Conservation (phyloP, 2,888 invertebrate genomes). For the Zonitis immaculata region DNA sequence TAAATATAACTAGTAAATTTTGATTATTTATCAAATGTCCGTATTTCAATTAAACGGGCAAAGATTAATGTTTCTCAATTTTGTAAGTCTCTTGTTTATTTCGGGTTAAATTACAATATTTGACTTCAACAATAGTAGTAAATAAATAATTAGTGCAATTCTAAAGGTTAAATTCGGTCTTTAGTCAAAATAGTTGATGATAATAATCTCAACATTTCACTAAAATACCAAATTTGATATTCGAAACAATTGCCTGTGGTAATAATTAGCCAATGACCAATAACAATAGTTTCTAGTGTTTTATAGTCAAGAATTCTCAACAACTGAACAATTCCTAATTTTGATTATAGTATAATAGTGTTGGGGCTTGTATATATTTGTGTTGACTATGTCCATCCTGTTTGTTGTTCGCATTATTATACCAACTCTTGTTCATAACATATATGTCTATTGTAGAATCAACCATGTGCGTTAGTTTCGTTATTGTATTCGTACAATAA, state of each 20-base stretch:
- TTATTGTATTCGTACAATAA: constrained; percentile 4
- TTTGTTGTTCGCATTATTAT: constrained; percentile 5
- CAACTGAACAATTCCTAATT: background rate
- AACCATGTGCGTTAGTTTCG: constrained; percentile 3
- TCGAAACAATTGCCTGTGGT: background rate
- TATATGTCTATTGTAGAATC: background rate
- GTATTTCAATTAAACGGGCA: no score
- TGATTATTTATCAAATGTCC: no score
- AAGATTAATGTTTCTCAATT: no score
- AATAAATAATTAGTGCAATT: background rate
- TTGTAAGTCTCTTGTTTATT: no score
- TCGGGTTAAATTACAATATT: no score
- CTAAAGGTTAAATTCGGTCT: background rate
- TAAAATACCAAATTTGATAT: background rate
- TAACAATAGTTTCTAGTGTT: background rate
- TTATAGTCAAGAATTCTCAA: background rate
- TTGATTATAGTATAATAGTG: no score
- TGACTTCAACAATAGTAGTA: background rate
- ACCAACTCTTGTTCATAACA: background rate
- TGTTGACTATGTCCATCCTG: constrained; percentile 1
- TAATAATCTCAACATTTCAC: background rate
- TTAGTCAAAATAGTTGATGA: background rate
- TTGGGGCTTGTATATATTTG: background rate
- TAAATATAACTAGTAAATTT: no score
- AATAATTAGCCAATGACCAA: background rate